Conservation (phyloP, 2,113 vertebrate genomes). For the Emydura subglobosa region DNA sequence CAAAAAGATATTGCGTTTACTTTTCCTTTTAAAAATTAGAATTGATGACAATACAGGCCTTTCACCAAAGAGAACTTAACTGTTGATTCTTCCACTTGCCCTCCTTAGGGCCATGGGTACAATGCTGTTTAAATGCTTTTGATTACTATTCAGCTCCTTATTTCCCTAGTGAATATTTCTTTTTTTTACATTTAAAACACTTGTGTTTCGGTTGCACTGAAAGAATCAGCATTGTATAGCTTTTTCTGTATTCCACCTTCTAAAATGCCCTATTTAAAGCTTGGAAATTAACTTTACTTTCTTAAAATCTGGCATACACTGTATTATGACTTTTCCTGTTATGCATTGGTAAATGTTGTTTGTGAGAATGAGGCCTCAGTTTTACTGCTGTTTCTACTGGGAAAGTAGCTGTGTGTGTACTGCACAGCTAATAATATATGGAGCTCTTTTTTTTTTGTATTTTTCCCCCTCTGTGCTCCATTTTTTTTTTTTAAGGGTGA, state of each 20-base stretch:
- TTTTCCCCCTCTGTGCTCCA: not conserved
- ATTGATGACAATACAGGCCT: not conserved
- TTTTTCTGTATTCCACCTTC: not conserved
- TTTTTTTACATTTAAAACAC: not conserved
- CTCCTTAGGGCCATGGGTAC: not conserved
- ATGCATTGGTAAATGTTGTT: not conserved
- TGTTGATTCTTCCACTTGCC: not conserved
- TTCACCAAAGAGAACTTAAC: not conserved
- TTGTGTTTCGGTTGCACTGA: not conserved
- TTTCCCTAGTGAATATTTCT: not conserved
- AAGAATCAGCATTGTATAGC: not conserved
- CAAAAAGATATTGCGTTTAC: not conserved
- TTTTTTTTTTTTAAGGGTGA: not conserved
- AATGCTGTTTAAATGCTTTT: not conserved
- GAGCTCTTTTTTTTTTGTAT: fast-evolving
- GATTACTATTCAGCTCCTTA: not conserved
- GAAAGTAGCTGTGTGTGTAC: fast-evolving
- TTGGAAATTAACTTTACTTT: not conserved
- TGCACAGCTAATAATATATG: not conserved
- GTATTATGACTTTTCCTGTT: conserved; percentile 16
- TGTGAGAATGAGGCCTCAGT: not conserved
- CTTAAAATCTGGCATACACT: not conserved
- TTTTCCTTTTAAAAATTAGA: not conserved
- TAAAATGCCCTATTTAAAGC: not conserved
- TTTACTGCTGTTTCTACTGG: not conserved